phyloP scores from a whole-genome alignment of 1,140 invertebrate species.

The Drosophila simulans region DNA sequence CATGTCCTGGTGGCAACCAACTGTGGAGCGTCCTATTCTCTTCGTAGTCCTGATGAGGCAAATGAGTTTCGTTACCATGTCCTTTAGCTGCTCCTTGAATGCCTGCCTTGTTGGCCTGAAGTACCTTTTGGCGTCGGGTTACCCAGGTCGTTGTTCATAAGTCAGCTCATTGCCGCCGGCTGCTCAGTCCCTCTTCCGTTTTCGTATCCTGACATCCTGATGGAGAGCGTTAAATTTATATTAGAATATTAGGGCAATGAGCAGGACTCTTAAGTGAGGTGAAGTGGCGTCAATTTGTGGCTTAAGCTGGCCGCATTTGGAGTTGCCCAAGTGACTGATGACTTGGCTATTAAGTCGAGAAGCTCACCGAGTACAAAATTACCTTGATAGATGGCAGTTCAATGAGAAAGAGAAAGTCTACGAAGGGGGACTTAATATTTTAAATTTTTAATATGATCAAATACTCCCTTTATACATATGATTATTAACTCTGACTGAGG shows the following conservation, averaged over 20 bases:
- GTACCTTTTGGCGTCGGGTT: constrained; percentile 48
- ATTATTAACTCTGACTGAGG: too few species aligned
- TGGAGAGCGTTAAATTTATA: constrained; percentile 74
- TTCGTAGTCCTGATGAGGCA: constrained; percentile 47
- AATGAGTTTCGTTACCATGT: constrained; percentile 72
- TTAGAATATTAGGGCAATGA: constrained; percentile 71
- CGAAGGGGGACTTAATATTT: not conserved
- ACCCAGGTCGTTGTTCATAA: constrained; percentile 38
- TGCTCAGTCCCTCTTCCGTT: constrained; percentile 5
- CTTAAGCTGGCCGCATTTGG: constrained; percentile 24
- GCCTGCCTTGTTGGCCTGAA: constrained; percentile 51
- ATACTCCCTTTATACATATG: too few species aligned
- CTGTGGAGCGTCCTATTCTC: constrained; percentile 47
- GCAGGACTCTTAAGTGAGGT: constrained; percentile 47
- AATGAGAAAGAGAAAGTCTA: not conserved
- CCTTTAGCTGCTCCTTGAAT: constrained; percentile 45
- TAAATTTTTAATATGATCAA: too few species aligned
- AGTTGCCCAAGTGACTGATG: constrained; percentile 35
- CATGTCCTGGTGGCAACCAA: constrained; percentile 56
- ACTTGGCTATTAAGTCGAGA: constrained; percentile 32
- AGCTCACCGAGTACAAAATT: constrained; percentile 8
- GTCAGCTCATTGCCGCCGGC: constrained; percentile 26
- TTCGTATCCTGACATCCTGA: constrained; percentile 35
- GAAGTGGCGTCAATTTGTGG: constrained; percentile 52
- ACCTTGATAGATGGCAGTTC: constrained; percentile 15